Evolutionary conservation across 2,888 invertebrate species (phyloP), one percentile per base, ranked within the genome.

Genomic region (Pocota personata): DNA sequence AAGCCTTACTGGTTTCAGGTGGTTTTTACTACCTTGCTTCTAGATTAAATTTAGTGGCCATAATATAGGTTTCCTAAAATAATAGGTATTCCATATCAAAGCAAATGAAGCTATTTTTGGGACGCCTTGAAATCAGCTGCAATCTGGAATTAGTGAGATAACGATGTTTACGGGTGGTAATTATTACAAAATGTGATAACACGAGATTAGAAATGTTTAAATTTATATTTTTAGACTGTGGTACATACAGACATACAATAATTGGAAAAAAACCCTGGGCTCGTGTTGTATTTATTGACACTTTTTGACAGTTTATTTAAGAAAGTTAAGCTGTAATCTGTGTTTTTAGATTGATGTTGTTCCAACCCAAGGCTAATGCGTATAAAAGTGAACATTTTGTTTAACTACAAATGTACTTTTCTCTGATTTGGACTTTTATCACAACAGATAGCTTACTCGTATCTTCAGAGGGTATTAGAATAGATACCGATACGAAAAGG

Each of bases 41-140:
- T 16, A 48, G 48, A 48, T 48, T 16, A 48, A 6, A 14, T 48
- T 32, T 21, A 24, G n/a, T 50, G 50, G 12, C 12, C 24, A n/a
- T 27, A 10, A 7, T 40, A 52, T 16, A 19, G 27, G 16, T 52
- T 50, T 1, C 27, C 35, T 0, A 19, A 48, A 48, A 48, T 3
- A 32, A 32, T 10, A n/a, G n/a, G n/a, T 35, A 16, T 43, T 12
- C 6, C 16, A 52, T 16, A 40, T 52, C 37, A 55, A 40, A 30
- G 12, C 40, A 12, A 43, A 12, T 27, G 21, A 21, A 21, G 19
- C 19, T 72, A 72, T 60, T 72, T 72, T 50, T 27, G 50, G 50
- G 14, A 16, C 40, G 30, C 60, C 60, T 72, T 60, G 60, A 50
- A 72, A 50, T 19, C 60, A 60, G 72, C 48, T 72, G 58, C 21